Evolutionary conservation across 2,797 vertebrate species (phyloP).

Genomic region (Acestrorhynchus altus): DNA sequence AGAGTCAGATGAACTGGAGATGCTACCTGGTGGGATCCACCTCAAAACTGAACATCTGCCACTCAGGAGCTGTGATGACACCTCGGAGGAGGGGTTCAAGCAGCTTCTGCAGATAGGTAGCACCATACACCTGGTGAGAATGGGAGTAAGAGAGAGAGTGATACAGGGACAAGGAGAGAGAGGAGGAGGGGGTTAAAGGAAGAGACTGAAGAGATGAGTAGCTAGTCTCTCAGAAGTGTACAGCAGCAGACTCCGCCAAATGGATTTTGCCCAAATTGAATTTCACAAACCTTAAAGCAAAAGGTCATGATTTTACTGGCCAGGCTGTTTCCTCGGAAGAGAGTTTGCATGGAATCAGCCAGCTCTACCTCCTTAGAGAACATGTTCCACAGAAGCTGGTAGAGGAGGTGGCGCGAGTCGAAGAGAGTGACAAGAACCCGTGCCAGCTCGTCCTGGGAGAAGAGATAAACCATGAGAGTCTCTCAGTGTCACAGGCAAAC

Average conservation of each 20-base stretch:
- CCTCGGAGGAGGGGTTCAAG: slow-evolving; percentile 91
- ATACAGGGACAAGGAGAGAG: background rate
- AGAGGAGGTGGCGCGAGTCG: slow-evolving; percentile 94
- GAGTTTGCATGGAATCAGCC: slow-evolving; percentile 98
- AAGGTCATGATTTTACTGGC: slow-evolving; percentile 99
- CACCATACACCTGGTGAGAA: slow-evolving; percentile 91
- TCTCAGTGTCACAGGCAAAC: too few species aligned
- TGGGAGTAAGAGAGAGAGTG: background rate
- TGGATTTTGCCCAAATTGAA: background rate
- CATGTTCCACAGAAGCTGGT: slow-evolving; percentile 98
- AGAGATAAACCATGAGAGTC: background rate
- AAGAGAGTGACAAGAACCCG: slow-evolving; percentile 95
- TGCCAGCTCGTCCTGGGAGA: slow-evolving; percentile 88
- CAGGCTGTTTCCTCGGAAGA: slow-evolving; percentile 96
- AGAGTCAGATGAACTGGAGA: background rate
- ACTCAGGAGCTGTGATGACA: slow-evolving; percentile 89
- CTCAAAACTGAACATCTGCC: slow-evolving; percentile 93
- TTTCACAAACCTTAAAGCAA: slow-evolving; percentile 89
- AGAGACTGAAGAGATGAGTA: too few species aligned
- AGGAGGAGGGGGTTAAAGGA: background rate
- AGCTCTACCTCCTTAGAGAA: slow-evolving; percentile 97
- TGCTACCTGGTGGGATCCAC: slow-evolving; percentile 93
- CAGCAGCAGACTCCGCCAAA: too few species aligned
- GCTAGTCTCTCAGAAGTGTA: too few species aligned
- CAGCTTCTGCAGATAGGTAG: slow-evolving; percentile 93